Evolutionary conservation across 1,140 invertebrate genomes (phyloP), one percentile per base, ranked within the genome.

Genomic region (Acromyrmex echinatior): DNA sequence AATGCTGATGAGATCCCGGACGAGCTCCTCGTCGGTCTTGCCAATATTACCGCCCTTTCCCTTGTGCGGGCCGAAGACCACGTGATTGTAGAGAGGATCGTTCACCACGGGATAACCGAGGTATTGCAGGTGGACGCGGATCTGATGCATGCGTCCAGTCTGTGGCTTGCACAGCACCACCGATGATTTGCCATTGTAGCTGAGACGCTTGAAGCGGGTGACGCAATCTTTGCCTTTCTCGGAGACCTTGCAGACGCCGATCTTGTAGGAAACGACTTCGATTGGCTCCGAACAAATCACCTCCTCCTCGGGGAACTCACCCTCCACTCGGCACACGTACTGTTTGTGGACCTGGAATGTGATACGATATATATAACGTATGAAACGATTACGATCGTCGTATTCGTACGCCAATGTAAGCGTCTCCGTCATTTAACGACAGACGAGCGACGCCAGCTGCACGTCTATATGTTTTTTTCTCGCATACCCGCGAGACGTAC

Each of bases 91-190:
- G 0, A 99, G 95, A 0, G 98, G 98, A 95, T 99, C 99, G 94
- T 99, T 99, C 2, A 99, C 97, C 79, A 99, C 99, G 2, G 99
- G 99, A 96, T 98, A 98, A 78, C 99, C 99, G 90, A 99, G 96
- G 95, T 98, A 99, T 94, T 99, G 99, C 56, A 99, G 96, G 96
- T 99, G 99, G n/a, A 99, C 99, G 86, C 99, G 96, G 87, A 99
- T 99, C 95, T 99, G 99, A 95, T 99, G 99, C 97, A 99, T 99
- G 86, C 99, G 96, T 0, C 99, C 99, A 1, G 99, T 99, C 91
- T 98, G 97, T 0, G 99, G 99, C 91, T 97, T 97, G 95, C 99
- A 99, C 25, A 98, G 96, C 1, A 99, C 98, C 31, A 99, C 98
- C 92, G 98, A 99, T 0, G 98, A 98, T 92, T 97, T 98, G 6